phyloP scores from a whole-genome alignment of 2,797 vertebrate species.

The Siniperca scherzeri region DNA sequence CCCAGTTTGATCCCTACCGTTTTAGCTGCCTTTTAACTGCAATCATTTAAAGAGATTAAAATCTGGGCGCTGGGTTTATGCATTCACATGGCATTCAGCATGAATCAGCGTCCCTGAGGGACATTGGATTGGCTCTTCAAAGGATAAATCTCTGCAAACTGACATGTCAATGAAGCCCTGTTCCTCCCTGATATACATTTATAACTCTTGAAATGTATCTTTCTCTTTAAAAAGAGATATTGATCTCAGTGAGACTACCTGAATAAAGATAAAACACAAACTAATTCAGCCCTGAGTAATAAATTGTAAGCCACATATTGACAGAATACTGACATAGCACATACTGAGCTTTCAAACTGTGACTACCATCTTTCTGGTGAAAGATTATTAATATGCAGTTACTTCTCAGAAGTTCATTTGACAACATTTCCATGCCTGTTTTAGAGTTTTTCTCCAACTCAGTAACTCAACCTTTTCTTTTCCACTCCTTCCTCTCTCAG shows the following conservation, averaged over 20 bases:
- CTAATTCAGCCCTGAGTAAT: slow-evolving; percentile 48
- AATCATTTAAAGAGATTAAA: slow-evolving; percentile 75
- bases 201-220: slow-evolving; percentile 51
- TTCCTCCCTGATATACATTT: slow-evolving; percentile 57
- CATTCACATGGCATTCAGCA: slow-evolving; percentile 59
- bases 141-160: slow-evolving; percentile 67
- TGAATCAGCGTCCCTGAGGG: slow-evolving; percentile 60
- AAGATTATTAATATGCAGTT: slow-evolving; percentile 50
- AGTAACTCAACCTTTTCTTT: slow-evolving; percentile 15
- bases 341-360: slow-evolving; percentile 21
- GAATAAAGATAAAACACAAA: slow-evolving; percentile 53
- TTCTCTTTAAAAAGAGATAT: slow-evolving; percentile 33
- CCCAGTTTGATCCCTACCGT: slow-evolving; percentile 19
- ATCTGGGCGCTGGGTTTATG: slow-evolving; percentile 46
- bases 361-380: slow-evolving; percentile 21
- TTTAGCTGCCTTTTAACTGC: slow-evolving; percentile 54
- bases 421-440: slow-evolving; percentile 36
- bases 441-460: slow-evolving; percentile 20
- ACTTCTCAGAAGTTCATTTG: slow-evolving; percentile 48
- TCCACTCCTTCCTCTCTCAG: slow-evolving; percentile 11
- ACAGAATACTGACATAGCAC: slow-evolving; percentile 32
- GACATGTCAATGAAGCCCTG: slow-evolving; percentile 56
- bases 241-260: slow-evolving; percentile 51
- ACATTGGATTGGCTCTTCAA: slow-evolving; percentile 66
- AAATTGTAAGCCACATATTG: slow-evolving; percentile 43